A percentile compares a stretch with the other conserved stretches of the same genome.
phyloP scores from a whole-genome alignment of 2,888 invertebrate genomes.

The Ophonus ardosiacus region DNA sequence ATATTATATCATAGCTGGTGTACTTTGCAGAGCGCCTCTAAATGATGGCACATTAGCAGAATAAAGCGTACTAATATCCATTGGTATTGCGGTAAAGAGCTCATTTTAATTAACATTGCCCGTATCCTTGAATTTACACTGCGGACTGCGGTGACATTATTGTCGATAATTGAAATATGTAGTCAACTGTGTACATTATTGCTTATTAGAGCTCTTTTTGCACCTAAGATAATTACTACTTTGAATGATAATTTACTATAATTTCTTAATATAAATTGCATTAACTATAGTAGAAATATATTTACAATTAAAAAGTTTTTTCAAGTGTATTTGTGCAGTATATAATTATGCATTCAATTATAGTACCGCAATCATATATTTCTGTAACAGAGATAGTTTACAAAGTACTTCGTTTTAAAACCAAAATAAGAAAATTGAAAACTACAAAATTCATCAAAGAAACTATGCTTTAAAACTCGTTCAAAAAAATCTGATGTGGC shows the following conservation, averaged over 20 bases:
- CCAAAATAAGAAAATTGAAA: too few species aligned
- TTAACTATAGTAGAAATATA: not conserved
- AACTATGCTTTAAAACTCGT: not conserved
- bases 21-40: not conserved
- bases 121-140: constrained; percentile 4
- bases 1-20: not conserved
- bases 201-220: not conserved
- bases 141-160: not conserved
- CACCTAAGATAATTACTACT: not conserved
- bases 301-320: not conserved
- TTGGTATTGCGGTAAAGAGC: constrained; percentile 7
- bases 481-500: not conserved
- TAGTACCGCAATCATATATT: too few species aligned
- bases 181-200: not conserved
- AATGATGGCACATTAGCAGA: not conserved
- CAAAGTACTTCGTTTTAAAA: too few species aligned
- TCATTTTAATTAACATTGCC: not conserved
- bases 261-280: not conserved
- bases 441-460: too few species aligned
- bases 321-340: not conserved
- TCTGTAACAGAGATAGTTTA: too few species aligned
- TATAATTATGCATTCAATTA: too few species aligned
- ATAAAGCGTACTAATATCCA: not conserved
- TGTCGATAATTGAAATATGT: constrained; percentile 18
- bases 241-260: not conserved